Evolutionary conservation across 2,888 invertebrate genomes (phyloP).

Genomic region (Dryobotodes eremita): DNA sequence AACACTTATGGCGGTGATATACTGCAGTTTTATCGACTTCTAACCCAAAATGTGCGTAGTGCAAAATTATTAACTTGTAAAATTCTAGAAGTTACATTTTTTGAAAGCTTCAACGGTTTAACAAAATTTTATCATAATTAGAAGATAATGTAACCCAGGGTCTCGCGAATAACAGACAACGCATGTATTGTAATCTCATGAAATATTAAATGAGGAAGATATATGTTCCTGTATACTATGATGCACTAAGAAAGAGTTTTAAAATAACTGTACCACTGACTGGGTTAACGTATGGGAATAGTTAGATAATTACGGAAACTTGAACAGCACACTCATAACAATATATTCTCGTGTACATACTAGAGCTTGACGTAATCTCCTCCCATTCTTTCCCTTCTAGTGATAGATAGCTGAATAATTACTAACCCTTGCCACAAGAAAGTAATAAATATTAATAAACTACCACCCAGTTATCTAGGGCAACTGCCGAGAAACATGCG

Average conservation of each 20-base stretch:
- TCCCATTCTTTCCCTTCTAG: constrained; percentile 25
- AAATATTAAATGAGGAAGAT: too few relatives aligned
- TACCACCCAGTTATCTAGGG: constrained; percentile 1
- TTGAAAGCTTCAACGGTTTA: too few relatives aligned
- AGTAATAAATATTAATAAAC: constrained; percentile 61
- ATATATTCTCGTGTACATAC: background rate
- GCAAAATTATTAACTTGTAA: constrained; percentile 5
- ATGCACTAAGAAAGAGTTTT: background rate
- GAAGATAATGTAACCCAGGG: background rate
- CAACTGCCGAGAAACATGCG: constrained; percentile 8
- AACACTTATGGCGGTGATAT: constrained; percentile 27
- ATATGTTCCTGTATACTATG: background rate
- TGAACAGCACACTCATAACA: background rate
- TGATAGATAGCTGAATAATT: constrained; percentile 61
- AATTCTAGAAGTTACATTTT: background rate
- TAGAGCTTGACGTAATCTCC: constrained; percentile 18
- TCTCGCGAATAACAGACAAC: background rate
- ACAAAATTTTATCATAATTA: too few relatives aligned
- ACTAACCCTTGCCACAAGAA: constrained; percentile 54
- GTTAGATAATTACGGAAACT: background rate
- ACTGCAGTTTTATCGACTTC: constrained; percentile 34
- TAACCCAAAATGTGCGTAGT: background rate
- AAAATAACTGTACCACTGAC: background rate
- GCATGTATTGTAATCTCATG: background rate
- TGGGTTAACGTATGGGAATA: background rate